These are phyloP conservation scores for Bryconaethiops microstoma DNA, from an alignment of 2,797 vertebrate genomes.

Conservation along the genomic window DNA sequence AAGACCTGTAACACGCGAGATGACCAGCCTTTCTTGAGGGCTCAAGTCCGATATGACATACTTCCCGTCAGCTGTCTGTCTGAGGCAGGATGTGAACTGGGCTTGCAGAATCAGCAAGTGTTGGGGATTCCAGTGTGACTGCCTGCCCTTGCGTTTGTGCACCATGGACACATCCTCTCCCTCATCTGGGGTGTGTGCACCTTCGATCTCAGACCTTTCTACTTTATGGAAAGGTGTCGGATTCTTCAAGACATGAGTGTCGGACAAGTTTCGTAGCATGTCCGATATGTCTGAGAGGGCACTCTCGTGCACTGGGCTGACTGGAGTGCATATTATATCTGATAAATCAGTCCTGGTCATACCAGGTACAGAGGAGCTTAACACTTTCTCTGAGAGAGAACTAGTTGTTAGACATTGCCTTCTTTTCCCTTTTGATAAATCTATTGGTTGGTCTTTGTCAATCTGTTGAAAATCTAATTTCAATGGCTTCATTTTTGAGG, in stretches of 20 bases:
- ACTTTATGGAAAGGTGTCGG: conserved; percentile 86
- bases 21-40: conserved; percentile 97
- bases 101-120: conserved; percentile 98
- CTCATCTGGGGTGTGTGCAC: conserved; percentile 83
- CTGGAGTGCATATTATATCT: conserved; percentile 29
- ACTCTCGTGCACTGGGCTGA: conserved; percentile 94
- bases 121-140: conserved; percentile 99
- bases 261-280: conserved; percentile 98
- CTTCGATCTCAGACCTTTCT: conserved; percentile 88
- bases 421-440: conserved; percentile 96
- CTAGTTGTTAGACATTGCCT: conserved; percentile 87
- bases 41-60: conserved; percentile 97
- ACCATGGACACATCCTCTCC: conserved; percentile 82
- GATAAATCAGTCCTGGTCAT: conserved; percentile 39
- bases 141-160: conserved; percentile 96
- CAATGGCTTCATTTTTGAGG: conserved; percentile 85
- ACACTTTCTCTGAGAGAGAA: conserved; percentile 70
- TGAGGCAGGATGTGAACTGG: conserved; percentile 94
- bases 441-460: conserved; percentile 96
- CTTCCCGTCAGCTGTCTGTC: conserved; percentile 93
- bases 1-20: conserved; percentile 95
- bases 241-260: conserved; percentile 90
- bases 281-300: conserved; percentile 98
- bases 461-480: conserved; percentile 86
- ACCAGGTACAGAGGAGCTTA: conserved; percentile 39